Evolutionary conservation across 2,113 vertebrate genomes (phyloP), one percentile per base, ranked within the genome.

Genomic region (Dicrurus megarhynchus): DNA sequence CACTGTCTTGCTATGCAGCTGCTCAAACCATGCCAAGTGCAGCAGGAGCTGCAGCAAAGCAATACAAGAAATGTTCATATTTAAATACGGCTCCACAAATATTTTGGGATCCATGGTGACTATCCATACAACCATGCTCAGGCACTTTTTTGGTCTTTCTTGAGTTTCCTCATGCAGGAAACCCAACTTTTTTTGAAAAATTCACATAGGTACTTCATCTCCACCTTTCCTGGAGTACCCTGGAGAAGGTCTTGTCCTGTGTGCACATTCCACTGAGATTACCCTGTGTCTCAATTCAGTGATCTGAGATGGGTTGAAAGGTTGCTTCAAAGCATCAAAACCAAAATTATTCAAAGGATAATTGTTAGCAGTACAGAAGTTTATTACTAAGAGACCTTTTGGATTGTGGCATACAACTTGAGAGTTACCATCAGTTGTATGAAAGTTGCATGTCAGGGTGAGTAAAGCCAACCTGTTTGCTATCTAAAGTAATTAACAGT

Each of bases 11-110:
- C 55, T 70, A 11, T 15, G 35, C 16, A 91, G 57, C n/a, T 90
- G 28, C 42, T 87, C 22, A 56, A 23, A 67, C 16, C 26, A 33
- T 1, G 3, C 13, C n/a, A 65, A 35, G 8, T 5, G 19, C 68
- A 67, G 69, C 44, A 84, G 21, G 27, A 78, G 70, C 52, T 73
- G 39, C 65, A 88, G 49, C 46, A 81, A 89, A 83, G 41, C 27
- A 53, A 22, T 14, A 53, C 13, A 55, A 18, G 30, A 84, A 44
- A 65, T 0, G 0, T 21, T 78, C 7, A 60, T 2, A 52, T n/a
- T 84, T 42, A 74, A 55, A 44, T 2, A 75, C 10, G 47, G 23
- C 24, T 69, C 27, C 60, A 67, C 39, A 70, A 37, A 42, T 61
- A 69, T 35, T 84, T 22, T 35, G 27, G 35, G 55, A 84, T 56